These are phyloP conservation scores for Notiomystis cincta DNA, from an alignment of 2,113 vertebrate species.

Conservation along the genomic window DNA sequence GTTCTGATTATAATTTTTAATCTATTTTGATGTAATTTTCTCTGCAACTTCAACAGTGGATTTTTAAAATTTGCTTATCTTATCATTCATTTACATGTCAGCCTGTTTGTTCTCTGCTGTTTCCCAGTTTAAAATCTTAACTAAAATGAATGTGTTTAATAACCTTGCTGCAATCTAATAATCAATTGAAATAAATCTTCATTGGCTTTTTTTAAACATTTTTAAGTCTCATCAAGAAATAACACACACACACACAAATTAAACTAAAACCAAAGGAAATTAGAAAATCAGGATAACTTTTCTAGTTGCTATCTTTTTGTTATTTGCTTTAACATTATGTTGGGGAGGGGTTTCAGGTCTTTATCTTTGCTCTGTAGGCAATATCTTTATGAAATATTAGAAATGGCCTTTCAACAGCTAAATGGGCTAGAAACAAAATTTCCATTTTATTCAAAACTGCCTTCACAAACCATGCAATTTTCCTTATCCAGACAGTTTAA, in stretches of 20 bases:
- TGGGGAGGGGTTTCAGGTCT: background rate
- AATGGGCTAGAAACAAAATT: slow-evolving; percentile 66
- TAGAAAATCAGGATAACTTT: background rate
- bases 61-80: background rate
- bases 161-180: background rate
- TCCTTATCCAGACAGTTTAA: slow-evolving; percentile 66
- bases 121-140: slow-evolving; percentile 35
- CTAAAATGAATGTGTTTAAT: slow-evolving; percentile 38
- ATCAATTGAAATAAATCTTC: background rate
- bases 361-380: slow-evolving; percentile 48
- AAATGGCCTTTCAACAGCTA: slow-evolving; percentile 69
- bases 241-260: background rate
- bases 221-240: background rate
- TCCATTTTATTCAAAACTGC: slow-evolving; percentile 68
- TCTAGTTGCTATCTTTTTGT: background rate
- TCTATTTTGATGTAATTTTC: background rate
- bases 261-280: background rate
- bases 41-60: background rate
- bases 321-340: background rate
- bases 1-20: background rate
- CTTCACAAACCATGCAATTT: slow-evolving; percentile 66
- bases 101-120: background rate
- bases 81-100: background rate
- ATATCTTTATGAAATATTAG: slow-evolving; percentile 62
- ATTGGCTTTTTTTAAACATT: background rate